phyloP scores from a whole-genome alignment of 2,797 vertebrate species.

The Thamnophis elegans region DNA sequence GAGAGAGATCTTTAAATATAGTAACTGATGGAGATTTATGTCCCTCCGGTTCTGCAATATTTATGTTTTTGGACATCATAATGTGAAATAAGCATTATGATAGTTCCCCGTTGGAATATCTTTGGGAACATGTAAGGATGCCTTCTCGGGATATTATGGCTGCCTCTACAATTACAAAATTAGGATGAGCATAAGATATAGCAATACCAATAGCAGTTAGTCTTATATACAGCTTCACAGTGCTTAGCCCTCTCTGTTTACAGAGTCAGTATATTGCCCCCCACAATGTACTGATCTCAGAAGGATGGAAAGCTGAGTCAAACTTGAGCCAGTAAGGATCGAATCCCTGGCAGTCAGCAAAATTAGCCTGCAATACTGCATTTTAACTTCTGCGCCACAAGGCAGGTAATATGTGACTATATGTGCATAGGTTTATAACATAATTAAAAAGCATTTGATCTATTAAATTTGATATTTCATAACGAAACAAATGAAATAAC shows the following conservation, averaged over 20 bases:
- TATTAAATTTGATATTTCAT: background rate
- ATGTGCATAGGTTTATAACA: background rate
- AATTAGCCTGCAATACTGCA: background rate
- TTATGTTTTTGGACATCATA: background rate
- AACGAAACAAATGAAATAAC: background rate
- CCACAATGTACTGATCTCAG: background rate
- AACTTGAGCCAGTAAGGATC: background rate
- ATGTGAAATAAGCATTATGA: background rate
- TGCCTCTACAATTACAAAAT: background rate
- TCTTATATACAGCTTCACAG: no score
- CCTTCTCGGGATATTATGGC: background rate
- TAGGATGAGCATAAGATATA: background rate
- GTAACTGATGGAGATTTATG: background rate
- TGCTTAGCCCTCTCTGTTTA: background rate
- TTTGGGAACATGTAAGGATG: background rate
- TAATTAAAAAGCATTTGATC: background rate
- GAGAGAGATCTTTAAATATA: background rate
- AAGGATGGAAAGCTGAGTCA: background rate
- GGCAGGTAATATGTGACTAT: background rate
- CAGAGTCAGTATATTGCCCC: background rate
- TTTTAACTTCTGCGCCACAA: background rate
- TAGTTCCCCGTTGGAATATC: background rate
- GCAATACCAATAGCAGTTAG: background rate
- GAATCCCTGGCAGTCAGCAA: background rate
- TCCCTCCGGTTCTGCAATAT: background rate